phyloP scores from a whole-genome alignment of 2,113 vertebrate genomes.

The Podilymbus podiceps region DNA sequence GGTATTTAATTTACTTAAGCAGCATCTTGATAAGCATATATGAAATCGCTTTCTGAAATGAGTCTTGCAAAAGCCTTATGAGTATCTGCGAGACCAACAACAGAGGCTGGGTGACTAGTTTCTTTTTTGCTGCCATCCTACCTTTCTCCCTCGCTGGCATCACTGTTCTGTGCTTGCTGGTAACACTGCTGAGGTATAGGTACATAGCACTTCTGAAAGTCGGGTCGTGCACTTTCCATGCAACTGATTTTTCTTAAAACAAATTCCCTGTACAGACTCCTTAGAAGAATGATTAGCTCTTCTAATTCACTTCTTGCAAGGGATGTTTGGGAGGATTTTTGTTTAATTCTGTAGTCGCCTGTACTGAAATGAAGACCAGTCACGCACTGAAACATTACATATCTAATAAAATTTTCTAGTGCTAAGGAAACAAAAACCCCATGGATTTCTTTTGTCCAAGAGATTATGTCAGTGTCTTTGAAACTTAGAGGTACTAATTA shows the following conservation, averaged over 20 bases:
- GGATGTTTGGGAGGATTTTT: background rate
- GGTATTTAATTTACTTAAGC: background rate
- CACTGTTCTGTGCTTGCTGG: background rate
- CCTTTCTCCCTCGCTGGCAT: background rate
- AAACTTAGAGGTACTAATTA: background rate
- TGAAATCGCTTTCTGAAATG: background rate
- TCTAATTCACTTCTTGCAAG: background rate
- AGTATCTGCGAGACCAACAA: background rate
- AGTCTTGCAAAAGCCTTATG: background rate
- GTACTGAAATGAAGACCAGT: background rate
- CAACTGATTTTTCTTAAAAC: background rate
- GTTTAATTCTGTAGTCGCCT: background rate
- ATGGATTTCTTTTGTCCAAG: background rate
- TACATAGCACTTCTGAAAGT: background rate
- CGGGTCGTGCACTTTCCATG: background rate
- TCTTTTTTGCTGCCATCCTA: background rate
- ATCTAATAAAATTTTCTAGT: background rate
- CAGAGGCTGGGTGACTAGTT: background rate
- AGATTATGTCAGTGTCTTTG: background rate
- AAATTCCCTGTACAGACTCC: background rate
- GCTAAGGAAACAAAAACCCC: background rate
- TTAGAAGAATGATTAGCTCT: background rate
- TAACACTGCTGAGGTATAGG: background rate
- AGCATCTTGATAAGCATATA: background rate
- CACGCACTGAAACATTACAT: background rate